These are phyloP conservation scores for Amblyraja radiata DNA, from an alignment of 2,797 vertebrate species.

Conservation along the genomic window DNA sequence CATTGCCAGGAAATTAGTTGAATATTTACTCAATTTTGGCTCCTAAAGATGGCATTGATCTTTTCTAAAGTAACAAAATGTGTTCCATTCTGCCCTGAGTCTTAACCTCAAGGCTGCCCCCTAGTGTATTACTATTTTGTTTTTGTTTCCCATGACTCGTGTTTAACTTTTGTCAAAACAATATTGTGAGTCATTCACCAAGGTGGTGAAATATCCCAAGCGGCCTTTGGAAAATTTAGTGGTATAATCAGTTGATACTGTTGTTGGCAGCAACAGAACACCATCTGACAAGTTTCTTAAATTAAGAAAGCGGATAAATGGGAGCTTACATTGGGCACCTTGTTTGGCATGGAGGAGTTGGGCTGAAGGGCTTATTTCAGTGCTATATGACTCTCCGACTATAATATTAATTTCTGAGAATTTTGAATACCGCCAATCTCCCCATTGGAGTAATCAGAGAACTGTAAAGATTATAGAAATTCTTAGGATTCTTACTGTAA, in stretches of 20 bases:
- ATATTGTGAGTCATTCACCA: background rate
- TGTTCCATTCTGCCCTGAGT: background rate
- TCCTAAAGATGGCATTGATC: conserved; percentile 3
- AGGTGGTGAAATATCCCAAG: background rate
- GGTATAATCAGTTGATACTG: background rate
- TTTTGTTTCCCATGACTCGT: background rate
- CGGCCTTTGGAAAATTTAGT: background rate
- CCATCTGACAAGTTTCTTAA: background rate
- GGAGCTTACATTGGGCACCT: no score
- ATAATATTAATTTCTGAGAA: background rate
- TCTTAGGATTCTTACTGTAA: background rate
- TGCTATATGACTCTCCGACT: no score
- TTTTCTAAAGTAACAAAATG: background rate
- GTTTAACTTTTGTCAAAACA: background rate
- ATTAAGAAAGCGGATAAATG: background rate
- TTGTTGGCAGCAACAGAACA: background rate
- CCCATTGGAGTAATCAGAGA: background rate
- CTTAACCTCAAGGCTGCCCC: background rate
- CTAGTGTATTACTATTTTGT: background rate
- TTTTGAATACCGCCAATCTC: background rate
- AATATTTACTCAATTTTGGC: background rate
- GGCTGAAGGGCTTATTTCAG: no score
- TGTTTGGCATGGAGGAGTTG: no score
- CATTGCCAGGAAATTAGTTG: background rate
- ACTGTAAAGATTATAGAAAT: background rate